A percentile compares a stretch with the other conserved stretches of the same genome.
Evolutionary conservation across 2,888 invertebrate genomes (phyloP).

Genomic region (Scaptomyza reducta): DNA sequence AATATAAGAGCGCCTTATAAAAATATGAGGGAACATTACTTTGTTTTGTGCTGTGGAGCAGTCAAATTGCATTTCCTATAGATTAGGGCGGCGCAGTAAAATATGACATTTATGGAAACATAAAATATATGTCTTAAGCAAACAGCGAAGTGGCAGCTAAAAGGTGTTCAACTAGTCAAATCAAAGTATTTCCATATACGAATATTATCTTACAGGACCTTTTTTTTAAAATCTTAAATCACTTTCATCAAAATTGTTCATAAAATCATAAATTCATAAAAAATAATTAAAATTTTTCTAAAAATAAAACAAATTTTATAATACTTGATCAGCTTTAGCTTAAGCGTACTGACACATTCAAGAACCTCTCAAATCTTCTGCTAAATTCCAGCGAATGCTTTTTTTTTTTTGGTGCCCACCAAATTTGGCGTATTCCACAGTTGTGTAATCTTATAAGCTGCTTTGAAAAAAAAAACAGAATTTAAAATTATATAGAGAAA

Average conservation of each 20-base stretch:
- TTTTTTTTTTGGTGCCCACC: neutral
- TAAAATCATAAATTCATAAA: too few relatives aligned
- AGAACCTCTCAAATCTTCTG: neutral
- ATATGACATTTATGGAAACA: slow-evolving; percentile 70
- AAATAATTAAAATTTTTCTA: too few relatives aligned
- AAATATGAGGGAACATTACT: slow-evolving; percentile 43
- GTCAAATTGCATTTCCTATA: slow-evolving; percentile 72
- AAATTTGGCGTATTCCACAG: neutral
- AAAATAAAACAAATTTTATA: too few relatives aligned
- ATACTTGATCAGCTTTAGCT: too few relatives aligned
- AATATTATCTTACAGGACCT: neutral
- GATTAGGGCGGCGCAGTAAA: slow-evolving; percentile 65
- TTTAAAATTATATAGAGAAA: slow-evolving; percentile 28
- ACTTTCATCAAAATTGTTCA: too few relatives aligned
- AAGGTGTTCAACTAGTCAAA: slow-evolving; percentile 1
- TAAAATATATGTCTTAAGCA: slow-evolving; percentile 45
- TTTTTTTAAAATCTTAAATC: too few relatives aligned
- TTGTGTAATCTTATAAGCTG: slow-evolving; percentile 11
- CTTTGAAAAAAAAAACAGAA: neutral
- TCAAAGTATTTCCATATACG: neutral
- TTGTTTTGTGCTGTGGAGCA: slow-evolving; percentile 47
- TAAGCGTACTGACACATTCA: too few relatives aligned
- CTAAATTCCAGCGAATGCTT: neutral
- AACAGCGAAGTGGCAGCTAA: slow-evolving; percentile 11
- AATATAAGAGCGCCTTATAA: slow-evolving; percentile 11